Evolutionary conservation across 2,797 vertebrate genomes (phyloP).

Genomic region (Macropodus opercularis): DNA sequence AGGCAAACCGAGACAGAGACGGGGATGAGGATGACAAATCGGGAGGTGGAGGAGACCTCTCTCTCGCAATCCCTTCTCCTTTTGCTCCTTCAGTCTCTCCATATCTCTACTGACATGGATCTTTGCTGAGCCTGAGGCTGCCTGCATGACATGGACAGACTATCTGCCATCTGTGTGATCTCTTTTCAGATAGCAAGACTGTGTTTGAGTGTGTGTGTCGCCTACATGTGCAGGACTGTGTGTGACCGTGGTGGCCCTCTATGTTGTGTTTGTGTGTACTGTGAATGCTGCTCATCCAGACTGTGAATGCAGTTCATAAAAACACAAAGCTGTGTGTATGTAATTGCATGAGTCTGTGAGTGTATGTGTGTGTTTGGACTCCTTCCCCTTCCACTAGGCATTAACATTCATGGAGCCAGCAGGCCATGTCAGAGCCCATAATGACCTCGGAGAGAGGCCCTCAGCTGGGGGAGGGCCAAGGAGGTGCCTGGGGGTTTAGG

Average conservation of each 20-base stretch:
- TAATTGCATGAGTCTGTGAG: slow-evolving; percentile 46
- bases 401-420: slow-evolving; percentile 85
- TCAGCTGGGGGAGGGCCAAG: slow-evolving; percentile 58
- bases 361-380: slow-evolving; percentile 43
- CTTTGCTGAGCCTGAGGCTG: slow-evolving; percentile 33
- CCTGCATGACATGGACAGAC: slow-evolving; percentile 30
- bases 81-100: slow-evolving; percentile 16
- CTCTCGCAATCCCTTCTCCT: slow-evolving; percentile 5
- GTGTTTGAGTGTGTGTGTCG: too few relatives aligned
- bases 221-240: not conserved
- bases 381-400: slow-evolving; percentile 71
- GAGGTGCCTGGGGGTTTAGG: slow-evolving; percentile 55
- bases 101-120: slow-evolving; percentile 29
- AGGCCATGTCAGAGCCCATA: slow-evolving; percentile 81
- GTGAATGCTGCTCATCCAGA: slow-evolving; percentile 29
- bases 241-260: not conserved
- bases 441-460: slow-evolving; percentile 73
- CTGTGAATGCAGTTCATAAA: slow-evolving; percentile 46
- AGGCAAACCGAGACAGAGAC: not conserved
- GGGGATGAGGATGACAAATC: slow-evolving; percentile 12
- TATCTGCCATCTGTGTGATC: slow-evolving; percentile 50
- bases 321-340: slow-evolving; percentile 48
- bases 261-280: slow-evolving; percentile 7
- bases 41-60: not conserved
- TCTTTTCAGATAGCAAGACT: not conserved